Base-by-base conservation (phyloP, 2,888 invertebrate species). In the Allygus modestus region DNA sequence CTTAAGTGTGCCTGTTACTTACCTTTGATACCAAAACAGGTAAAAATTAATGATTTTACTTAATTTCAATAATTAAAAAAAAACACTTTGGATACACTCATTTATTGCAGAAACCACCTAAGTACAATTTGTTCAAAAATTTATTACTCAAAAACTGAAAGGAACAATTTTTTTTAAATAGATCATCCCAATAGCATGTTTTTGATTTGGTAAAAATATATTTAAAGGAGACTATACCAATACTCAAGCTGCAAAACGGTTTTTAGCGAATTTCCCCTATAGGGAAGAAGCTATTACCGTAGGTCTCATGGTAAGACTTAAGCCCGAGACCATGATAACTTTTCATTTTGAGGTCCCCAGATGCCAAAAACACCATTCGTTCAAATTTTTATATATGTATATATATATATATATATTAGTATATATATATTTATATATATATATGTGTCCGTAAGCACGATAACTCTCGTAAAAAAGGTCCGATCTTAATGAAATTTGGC, bases 241-340 rank as follows among this genome's bases (percentile, higher is more conserved):
- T 71, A 71, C 31, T n/a, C 31, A 71, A 71, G 71, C 71, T 31
- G 71, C 71, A 71, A 71, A 31, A 71, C 71, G 31, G 71, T 71
- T 71, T 71, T 71, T 23, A n/a, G n/a, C n/a, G n/a, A n/a, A n/a
- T n/a, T n/a, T n/a, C n/a, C n/a, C n/a, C n/a, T n/a, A n/a, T n/a
- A n/a, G n/a, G n/a, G n/a, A n/a, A n/a, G n/a, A n/a, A n/a, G n/a
- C n/a, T n/a, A n/a, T n/a, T n/a, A n/a, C n/a, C n/a, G n/a, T n/a
- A n/a, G n/a, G n/a, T n/a, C n/a, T n/a, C n/a, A n/a, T n/a, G n/a
- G n/a, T n/a, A n/a, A n/a, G n/a, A n/a, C n/a, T n/a, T n/a, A n/a
- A n/a, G n/a, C n/a, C n/a, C n/a, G n/a, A n/a, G n/a, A n/a, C n/a
- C n/a, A n/a, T n/a, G n/a, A n/a, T n/a, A n/a, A n/a, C n/a, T n/a